A percentile compares a stretch with the other conserved stretches of the same genome.
These are phyloP conservation scores for Lethrus apterus DNA, from an alignment of 1,140 invertebrate genomes.

Conservation along the genomic window DNA sequence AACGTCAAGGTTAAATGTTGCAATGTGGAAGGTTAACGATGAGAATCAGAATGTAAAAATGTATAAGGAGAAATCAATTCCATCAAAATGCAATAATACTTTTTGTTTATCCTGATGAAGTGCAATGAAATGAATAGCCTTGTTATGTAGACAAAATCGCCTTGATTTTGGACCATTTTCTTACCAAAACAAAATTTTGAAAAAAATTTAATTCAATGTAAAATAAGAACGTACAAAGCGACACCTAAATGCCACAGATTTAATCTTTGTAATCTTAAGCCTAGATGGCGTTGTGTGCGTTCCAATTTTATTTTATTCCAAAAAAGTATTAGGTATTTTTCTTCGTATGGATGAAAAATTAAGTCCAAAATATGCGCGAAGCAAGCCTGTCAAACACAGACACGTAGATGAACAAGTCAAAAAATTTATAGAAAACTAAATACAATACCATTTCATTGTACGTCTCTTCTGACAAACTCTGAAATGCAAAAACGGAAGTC, in stretches of 20 bases:
- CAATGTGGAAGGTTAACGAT: no score
- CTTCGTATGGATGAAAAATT: neutral
- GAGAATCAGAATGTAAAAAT: no score
- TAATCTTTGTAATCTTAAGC: no score
- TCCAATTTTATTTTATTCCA: neutral
- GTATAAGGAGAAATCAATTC: no score
- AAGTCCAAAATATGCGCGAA: conserved; percentile 6
- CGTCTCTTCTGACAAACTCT: conserved; percentile 72
- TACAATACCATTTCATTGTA: conserved; percentile 77
- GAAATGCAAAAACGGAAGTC: conserved; percentile 52
- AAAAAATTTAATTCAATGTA: no score
- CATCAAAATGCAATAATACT: no score
- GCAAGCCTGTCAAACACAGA: conserved; percentile 12
- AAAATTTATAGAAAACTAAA: no score
- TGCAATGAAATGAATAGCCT: conserved; percentile 8
- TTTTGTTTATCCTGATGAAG: conserved; percentile 3
- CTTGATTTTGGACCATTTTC: neutral
- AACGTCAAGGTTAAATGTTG: no score
- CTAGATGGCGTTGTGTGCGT: no score
- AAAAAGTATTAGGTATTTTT: neutral
- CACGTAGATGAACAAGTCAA: no score
- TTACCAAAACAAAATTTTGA: neutral
- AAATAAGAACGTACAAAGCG: no score
- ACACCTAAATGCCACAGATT: no score
- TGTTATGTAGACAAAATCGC: neutral